A percentile compares a stretch with the other conserved stretches of the same genome.
phyloP scores from a whole-genome alignment of 2,113 vertebrate genomes.

The Platichthys flesus region DNA sequence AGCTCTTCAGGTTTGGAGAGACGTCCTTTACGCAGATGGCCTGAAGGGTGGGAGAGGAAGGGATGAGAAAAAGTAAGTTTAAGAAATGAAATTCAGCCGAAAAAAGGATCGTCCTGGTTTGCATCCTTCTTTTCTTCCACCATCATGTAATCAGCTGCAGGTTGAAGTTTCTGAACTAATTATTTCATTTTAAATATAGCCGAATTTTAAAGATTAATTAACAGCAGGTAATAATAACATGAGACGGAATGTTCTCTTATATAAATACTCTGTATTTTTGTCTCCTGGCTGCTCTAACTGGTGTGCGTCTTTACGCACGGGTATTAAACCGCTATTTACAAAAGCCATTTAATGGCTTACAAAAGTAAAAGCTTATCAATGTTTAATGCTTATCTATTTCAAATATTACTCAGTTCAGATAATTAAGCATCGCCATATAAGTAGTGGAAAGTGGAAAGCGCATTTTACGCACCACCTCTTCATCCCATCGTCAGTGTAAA shows the following conservation, averaged over 20 bases:
- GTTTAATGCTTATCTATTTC: not conserved
- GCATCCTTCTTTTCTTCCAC: too few relatives aligned
- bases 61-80: not conserved
- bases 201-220: too few relatives aligned
- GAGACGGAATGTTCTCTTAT: too few relatives aligned
- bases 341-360: too few relatives aligned
- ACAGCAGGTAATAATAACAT: too few relatives aligned
- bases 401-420: not conserved
- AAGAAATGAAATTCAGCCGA: not conserved
- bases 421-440: not conserved
- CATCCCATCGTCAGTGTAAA: not conserved
- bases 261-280: too few relatives aligned
- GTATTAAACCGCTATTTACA: not conserved
- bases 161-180: not conserved
- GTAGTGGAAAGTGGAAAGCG: not conserved
- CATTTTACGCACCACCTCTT: constrained; percentile 45
- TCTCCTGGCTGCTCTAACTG: not conserved
- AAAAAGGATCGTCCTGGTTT: not conserved
- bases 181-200: not conserved
- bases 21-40: constrained; percentile 82
- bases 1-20: constrained; percentile 84
- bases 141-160: too few relatives aligned
- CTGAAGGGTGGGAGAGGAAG: constrained; percentile 58
- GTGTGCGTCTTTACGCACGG: constrained; percentile 1
- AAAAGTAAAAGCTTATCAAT: not conserved